phyloP scores from a whole-genome alignment of 2,888 invertebrate genomes.

The Beris morrisii region DNA sequence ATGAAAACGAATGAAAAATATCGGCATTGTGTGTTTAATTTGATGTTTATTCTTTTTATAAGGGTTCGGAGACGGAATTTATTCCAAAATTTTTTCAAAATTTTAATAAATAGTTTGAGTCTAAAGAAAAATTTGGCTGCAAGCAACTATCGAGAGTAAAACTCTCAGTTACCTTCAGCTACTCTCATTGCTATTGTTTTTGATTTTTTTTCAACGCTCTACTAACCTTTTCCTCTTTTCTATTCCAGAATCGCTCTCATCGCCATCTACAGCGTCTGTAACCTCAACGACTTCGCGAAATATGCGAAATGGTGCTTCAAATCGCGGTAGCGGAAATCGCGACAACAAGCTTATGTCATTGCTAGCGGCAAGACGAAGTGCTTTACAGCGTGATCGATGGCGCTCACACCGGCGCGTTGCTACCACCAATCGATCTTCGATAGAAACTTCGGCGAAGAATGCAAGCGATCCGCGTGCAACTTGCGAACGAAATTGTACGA shows the following conservation, averaged over 20 bases:
- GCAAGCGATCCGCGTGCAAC: slow-evolving; percentile 51
- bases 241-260: slow-evolving; percentile 4
- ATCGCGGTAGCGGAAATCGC: slow-evolving; percentile 53
- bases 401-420: slow-evolving; percentile 54
- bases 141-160: no score
- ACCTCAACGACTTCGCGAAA: slow-evolving; percentile 47
- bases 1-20: no score
- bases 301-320: slow-evolving; percentile 42
- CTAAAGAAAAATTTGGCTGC: no score
- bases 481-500: slow-evolving; percentile 55
- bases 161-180: no score
- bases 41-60: no score
- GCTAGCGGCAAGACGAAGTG: slow-evolving; percentile 64
- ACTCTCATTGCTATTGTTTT: no score
- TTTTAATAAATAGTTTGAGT: no score
- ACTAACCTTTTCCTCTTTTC: background rate
- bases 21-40: no score
- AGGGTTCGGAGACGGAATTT: no score
- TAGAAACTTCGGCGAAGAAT: slow-evolving; percentile 48
- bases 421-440: slow-evolving; percentile 45
- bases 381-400: slow-evolving; percentile 61
- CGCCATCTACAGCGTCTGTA: background rate
- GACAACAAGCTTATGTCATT: slow-evolving; percentile 63
- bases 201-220: background rate
- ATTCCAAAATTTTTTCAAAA: no score